phyloP scores from a whole-genome alignment of 2,113 vertebrate genomes.

The Xiphorhynchus elegans region DNA sequence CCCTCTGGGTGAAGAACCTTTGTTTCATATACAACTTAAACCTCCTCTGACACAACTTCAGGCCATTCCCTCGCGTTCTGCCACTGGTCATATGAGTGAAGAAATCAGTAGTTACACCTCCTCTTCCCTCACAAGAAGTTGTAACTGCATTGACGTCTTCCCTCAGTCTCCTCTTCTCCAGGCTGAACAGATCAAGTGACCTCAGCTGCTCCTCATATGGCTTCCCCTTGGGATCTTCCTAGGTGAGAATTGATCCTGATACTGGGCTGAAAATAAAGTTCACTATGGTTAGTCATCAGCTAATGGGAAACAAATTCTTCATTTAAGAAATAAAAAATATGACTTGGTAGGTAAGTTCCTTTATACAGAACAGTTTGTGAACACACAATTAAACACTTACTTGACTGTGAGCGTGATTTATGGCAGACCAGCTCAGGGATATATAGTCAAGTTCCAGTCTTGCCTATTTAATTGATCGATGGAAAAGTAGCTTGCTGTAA shows the following conservation, averaged over 20 bases:
- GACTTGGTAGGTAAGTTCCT: neutral
- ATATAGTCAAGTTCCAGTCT: neutral
- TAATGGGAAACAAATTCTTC: neutral
- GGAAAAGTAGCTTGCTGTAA: neutral
- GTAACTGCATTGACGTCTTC: accelerated
- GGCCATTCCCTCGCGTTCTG: accelerated
- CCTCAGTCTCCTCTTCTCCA: neutral
- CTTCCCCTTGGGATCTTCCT: neutral
- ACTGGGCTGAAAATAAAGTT: neutral
- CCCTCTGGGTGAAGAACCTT: neutral
- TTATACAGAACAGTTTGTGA: neutral
- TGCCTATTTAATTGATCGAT: neutral
- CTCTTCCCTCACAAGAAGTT: neutral
- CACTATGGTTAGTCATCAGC: neutral
- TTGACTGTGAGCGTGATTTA: neutral
- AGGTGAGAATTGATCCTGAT: neutral
- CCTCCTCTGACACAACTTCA: neutral
- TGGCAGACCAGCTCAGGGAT: neutral
- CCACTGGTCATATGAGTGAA: neutral
- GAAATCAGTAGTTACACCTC: neutral
- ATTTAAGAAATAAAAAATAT: neutral
- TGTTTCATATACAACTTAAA: neutral
- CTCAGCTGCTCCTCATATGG: neutral
- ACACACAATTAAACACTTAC: constrained; percentile 19
- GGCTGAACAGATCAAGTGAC: neutral